Evolutionary conservation across 2,113 vertebrate genomes (phyloP).

Genomic region (Castor canadensis): DNA sequence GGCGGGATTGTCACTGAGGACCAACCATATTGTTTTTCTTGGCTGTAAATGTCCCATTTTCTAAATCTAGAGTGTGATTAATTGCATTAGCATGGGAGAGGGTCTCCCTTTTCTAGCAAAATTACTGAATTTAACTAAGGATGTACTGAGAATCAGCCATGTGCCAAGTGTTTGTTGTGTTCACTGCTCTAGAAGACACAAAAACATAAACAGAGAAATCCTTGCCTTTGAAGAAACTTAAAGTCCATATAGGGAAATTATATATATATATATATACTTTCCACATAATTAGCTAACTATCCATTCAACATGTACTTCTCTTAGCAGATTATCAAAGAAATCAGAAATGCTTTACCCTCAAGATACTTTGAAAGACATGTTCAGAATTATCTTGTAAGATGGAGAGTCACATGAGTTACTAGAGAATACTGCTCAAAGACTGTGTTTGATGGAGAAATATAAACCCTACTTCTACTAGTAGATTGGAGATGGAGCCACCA

Average conservation of each 20-base stretch:
- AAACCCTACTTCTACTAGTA: not conserved
- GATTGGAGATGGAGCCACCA: not conserved
- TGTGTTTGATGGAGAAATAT: not conserved
- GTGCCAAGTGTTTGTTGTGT: not conserved
- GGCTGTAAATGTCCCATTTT: constrained; percentile 7
- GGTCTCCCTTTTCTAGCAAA: not conserved
- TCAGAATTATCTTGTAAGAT: constrained; percentile 51
- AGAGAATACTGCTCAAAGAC: not conserved
- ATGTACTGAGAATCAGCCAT: not conserved
- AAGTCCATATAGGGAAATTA: not conserved
- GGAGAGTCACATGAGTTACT: not conserved
- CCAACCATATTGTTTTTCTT: constrained; percentile 42
- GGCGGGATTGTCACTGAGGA: not conserved
- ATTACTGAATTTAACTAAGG: constrained; percentile 32
- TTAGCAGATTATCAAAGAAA: constrained; percentile 19
- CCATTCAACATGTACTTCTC: constrained; percentile 15
- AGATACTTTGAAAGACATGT: constrained; percentile 8
- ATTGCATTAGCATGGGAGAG: not conserved
- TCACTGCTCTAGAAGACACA: not conserved
- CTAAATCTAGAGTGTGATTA: constrained; percentile 16
- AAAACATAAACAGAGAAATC: constrained; percentile 23
- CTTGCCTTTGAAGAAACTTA: constrained; percentile 49
- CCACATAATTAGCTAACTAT: not conserved
- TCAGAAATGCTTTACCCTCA: constrained; percentile 21
- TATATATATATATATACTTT: not conserved